Base-by-base conservation (phyloP, 2,113 vertebrate species). In the Pristiophorus japonicus region DNA sequence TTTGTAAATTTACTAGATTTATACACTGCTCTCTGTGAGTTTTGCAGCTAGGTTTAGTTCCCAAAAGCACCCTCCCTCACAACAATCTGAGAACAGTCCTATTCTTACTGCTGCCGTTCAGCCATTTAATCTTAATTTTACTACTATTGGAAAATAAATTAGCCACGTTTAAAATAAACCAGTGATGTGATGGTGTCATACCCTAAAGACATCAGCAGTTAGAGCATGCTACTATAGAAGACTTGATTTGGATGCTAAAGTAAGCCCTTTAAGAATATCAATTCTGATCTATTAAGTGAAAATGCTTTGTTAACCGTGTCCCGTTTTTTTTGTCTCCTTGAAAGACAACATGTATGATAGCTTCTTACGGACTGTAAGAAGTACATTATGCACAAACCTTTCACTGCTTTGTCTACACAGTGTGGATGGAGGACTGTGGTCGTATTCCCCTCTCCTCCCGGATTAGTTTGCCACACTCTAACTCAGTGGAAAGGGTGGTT, bases 391-490 rank as follows among this genome's bases (percentile, higher is more conserved):
- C 95, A 97, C 96, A 97, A 97, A 97, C 96, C 97, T 98, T 97
- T 96, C 97, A 96, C 97, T 97, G 97, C 97, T 97, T 96, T 95
- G 95, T 96, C 97, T 97, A 98, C 94, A 97, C 97, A 96, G 97
- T 98, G 96, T 97, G 97, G 96, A 97, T 97, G 96, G 97, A 97
- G 97, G 97, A 97, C 95, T 97, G 97, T 38, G 97, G 95, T 42
- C 87, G 97, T 96, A 97, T 97, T 96, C 97, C 97, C 96, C 98
- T 97, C 96, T 98, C 97, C 97, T 99, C 98, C 95, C 97, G 98
- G 96, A 98, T 98, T 96, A 99, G 98, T 97, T 98, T 98, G 97
- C 99, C 98, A 97, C 98, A 98, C 97, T 99, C 99, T 98, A 99
- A 97, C 97, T 99, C 98, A 96, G 98, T 98, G 96, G 98, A 99